phyloP scores from a whole-genome alignment of 2,888 invertebrate species.

The Harpagoxenus sublaevis region DNA sequence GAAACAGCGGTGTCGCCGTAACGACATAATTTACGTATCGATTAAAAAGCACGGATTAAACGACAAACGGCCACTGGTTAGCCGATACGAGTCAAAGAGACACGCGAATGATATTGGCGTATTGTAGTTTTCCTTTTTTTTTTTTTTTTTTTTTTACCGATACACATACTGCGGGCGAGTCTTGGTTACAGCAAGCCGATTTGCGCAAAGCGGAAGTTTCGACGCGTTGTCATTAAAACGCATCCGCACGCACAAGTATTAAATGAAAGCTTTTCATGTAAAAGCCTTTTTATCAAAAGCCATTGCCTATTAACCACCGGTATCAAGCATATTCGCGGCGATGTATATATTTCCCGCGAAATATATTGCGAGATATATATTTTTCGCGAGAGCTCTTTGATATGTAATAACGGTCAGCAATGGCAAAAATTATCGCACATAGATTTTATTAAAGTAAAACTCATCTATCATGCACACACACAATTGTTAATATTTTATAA shows the following conservation, averaged over 20 bases:
- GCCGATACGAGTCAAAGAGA: conserved; percentile 17
- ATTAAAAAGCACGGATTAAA: conserved; percentile 19
- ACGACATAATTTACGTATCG: conserved; percentile 27
- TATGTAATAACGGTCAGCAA: background rate
- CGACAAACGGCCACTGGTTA: conserved; percentile 17
- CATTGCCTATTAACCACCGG: conserved; percentile 21
- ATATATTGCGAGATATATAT: background rate
- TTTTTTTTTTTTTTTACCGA: background rate
- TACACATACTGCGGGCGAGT: background rate
- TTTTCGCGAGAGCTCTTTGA: background rate
- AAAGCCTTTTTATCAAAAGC: conserved; percentile 29
- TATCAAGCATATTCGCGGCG: background rate
- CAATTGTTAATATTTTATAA: conserved; percentile 1
- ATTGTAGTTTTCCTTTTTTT: background rate
- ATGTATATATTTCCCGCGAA: background rate
- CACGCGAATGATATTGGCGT: conserved; percentile 17
- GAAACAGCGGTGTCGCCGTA: background rate
- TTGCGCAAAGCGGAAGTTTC: conserved; percentile 17
- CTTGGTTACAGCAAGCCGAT: conserved; percentile 24
- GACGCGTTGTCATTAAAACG: conserved; percentile 37
- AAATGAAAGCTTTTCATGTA: conserved; percentile 27
- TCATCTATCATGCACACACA: background rate
- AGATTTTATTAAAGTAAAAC: background rate
- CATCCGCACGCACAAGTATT: background rate
- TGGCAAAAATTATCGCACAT: background rate